Evolutionary conservation across 2,888 invertebrate species (phyloP).

Genomic region (Ctena decussata): DNA sequence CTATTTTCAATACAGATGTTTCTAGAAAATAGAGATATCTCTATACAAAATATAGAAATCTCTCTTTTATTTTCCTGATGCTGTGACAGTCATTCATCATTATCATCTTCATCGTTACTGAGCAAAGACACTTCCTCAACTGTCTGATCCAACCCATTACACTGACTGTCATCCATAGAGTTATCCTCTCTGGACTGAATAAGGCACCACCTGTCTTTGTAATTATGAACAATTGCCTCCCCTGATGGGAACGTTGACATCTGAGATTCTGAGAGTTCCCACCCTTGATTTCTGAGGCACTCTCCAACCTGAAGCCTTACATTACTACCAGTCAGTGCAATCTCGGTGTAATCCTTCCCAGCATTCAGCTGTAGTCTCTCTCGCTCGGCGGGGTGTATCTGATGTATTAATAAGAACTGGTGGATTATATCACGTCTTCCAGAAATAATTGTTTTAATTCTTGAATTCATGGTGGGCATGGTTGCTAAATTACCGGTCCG

Average conservation of each 20-base stretch:
- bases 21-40: no score
- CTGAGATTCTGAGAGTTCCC: slow-evolving; percentile 80
- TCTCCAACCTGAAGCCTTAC: slow-evolving; percentile 83
- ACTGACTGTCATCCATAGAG: slow-evolving; percentile 53
- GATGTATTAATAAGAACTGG: slow-evolving; percentile 75
- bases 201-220: slow-evolving; percentile 83
- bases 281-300: slow-evolving; percentile 81
- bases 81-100: neutral
- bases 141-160: slow-evolving; percentile 54
- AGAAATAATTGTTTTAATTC: slow-evolving; percentile 84
- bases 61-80: neutral
- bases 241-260: slow-evolving; percentile 82
- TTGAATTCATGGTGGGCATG: slow-evolving; percentile 86
- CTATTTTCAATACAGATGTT: no score
- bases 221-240: slow-evolving; percentile 83
- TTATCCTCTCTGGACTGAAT: slow-evolving; percentile 49
- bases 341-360: slow-evolving; percentile 81
- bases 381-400: slow-evolving; percentile 78
- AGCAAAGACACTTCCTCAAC: slow-evolving; percentile 57
- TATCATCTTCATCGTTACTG: slow-evolving; percentile 45
- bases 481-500: slow-evolving; percentile 85
- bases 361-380: slow-evolving; percentile 81
- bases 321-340: slow-evolving; percentile 83
- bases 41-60: no score
- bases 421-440: slow-evolving; percentile 83